phyloP scores from a whole-genome alignment of 2,797 vertebrate genomes.

The Enteromius anoplus region DNA sequence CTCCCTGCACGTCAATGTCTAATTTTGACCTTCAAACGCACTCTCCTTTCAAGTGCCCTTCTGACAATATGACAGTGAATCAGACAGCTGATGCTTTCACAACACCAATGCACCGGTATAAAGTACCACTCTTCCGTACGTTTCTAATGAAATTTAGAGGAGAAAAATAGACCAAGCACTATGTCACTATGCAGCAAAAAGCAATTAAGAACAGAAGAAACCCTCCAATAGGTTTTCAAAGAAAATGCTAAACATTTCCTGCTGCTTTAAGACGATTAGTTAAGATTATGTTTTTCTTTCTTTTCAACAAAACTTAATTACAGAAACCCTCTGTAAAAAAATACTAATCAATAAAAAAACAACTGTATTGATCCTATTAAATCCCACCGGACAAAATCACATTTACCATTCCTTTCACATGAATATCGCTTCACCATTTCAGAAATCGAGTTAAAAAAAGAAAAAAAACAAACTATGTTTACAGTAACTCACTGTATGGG shows the following conservation, averaged over 20 bases:
- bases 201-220: neutral
- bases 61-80: constrained; percentile 1
- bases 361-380: neutral
- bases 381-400: neutral
- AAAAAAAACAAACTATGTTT: neutral
- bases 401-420: neutral
- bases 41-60: constrained; percentile 39
- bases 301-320: neutral
- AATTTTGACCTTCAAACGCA: constrained; percentile 42
- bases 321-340: neutral
- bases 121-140: neutral
- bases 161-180: neutral
- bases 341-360: neutral
- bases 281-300: neutral
- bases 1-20: constrained; percentile 3
- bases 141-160: neutral
- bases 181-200: constrained; percentile 2
- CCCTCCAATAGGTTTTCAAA: neutral
- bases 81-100: constrained; percentile 36
- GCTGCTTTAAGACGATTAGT: neutral
- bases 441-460: neutral
- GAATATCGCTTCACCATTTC: neutral
- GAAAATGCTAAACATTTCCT: neutral
- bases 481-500: neutral
- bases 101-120: neutral